Base-by-base conservation (phyloP, 2,113 vertebrate genomes). In the Dasypus novemcinctus region DNA sequence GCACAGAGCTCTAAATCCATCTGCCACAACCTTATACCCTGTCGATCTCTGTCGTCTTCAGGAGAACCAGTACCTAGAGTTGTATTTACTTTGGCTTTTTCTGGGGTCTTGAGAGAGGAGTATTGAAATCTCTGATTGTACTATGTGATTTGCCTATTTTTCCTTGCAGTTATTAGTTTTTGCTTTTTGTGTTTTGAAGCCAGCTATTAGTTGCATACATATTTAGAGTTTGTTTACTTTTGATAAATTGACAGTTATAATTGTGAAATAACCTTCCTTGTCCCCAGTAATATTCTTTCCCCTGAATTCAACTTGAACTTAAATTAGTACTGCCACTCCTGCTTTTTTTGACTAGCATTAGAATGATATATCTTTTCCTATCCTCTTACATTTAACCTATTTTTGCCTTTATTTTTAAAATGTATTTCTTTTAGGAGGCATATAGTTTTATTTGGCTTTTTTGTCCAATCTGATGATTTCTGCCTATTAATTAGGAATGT, bases 131-230 rank as follows among this genome's bases (percentile, higher is more conserved):
- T 27, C 61, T 84, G 38, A 4, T 46, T 33, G 21, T 68, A 23
- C 57, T 52, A 46, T 95, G 88, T 66, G 31, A 74, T 81, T 63
- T 92, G 43, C 64, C 23, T 75, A 66, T 68, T 95, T 87, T 33
- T 52, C 7, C 7, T 88, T 76, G 9, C 7, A 49, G 1, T 83
- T 64, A 33, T 68, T 6, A 57, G 8, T 36, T 87, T 95, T 80
- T 72, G 29, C 5, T 91, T 38, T 74, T 20, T 43, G 38, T 43
- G 46, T 61, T 74, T 86, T 81, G 89, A 91, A 87, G 20, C 2
- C 20, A 59, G 36, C 6, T 87, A 36, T 64, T 57, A 81, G 33
- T 36, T 31, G 4, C 4, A 36, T 41, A 41, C 33, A 64, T 5
- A 80, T 2, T 43, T 66, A 74, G 49, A 4, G 57, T 57, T 72